Conservation (phyloP, 2,888 invertebrate species). For the Enchytraeus crypticus region DNA sequence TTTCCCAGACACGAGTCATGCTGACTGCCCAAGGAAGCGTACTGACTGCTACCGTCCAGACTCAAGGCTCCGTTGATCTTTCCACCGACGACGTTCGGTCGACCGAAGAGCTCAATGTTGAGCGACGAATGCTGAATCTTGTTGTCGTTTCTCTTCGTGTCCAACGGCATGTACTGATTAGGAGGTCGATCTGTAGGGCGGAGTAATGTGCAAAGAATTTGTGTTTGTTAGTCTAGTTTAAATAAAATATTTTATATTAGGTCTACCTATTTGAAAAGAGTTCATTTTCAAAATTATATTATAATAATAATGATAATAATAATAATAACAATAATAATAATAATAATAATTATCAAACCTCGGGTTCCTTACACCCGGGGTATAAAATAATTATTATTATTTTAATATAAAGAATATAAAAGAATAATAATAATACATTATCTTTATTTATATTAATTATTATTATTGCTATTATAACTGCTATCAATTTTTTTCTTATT, state of each 20-base stretch:
- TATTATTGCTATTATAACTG: too few relatives aligned
- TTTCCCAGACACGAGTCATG: slow-evolving; percentile 37
- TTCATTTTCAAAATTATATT: too few relatives aligned
- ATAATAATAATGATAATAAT: too few relatives aligned
- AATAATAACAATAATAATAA: too few relatives aligned
- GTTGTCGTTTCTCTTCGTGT: slow-evolving; percentile 27
- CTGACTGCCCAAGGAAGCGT: slow-evolving; percentile 34
- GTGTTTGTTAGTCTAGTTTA: not conserved
- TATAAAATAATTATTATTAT: too few relatives aligned
- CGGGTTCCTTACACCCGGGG: too few relatives aligned
- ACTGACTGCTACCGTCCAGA: slow-evolving; percentile 35
- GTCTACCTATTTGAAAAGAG: too few relatives aligned
- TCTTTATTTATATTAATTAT: too few relatives aligned
- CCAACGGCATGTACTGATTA: slow-evolving; percentile 34
- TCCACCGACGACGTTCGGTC: slow-evolving; percentile 32
- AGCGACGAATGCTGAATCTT: slow-evolving; percentile 27
- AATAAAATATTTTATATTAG: not conserved
- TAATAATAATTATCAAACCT: too few relatives aligned
- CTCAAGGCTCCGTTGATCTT: slow-evolving; percentile 35
- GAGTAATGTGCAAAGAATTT: not conserved
- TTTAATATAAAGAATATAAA: too few relatives aligned
- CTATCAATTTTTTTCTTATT: too few relatives aligned
- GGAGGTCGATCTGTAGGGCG: slow-evolving; percentile 33
- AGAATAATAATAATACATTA: too few relatives aligned
- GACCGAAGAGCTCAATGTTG: slow-evolving; percentile 29